Evolutionary conservation across 2,797 vertebrate genomes (phyloP), one percentile per base, ranked within the genome.

Genomic region (Diglossa cyanea): DNA sequence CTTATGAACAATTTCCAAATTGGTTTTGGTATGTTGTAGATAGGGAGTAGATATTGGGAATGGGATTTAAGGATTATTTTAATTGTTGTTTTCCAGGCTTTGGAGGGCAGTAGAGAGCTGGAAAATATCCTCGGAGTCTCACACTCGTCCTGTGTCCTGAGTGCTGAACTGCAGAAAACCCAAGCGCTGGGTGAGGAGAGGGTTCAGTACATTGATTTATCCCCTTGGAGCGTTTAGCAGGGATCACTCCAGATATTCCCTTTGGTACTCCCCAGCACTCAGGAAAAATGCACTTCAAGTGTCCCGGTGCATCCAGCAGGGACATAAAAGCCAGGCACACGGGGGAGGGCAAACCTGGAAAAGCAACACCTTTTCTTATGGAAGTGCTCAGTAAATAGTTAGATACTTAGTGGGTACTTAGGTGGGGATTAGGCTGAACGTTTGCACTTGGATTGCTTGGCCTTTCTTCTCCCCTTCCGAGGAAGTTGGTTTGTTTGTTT

Each of bases 21-120:
- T n/a, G 24, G 2, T 68, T 88, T 47, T 30, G 9, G 0, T 30
- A 12, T 39, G 9, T 39, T 76, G 11, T 33, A 48, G 33, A 6
- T 2, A 2, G 11, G 37, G 9, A 48, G 20, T 19, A 31, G 24
- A 4, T 21, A 6, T 3, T 14, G 40, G 24, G 33, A 80, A 35
- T 30, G 44, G 65, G 54, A 65, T 71, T 83, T 62, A 74, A 21
- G 21, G 6, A 7, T 37, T 19, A n/a, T 65, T 54, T 78, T 44
- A 54, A 50, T 96, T 62, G 31, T 62, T 35, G 7, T 54, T 98
- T 97, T 97, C 53, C 93, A 99, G 98, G 98, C 99, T 98, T 97
- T 98, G 98, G 98, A 98, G 98, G 98, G 98, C 99, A 99, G 97
- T 95, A 98, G 97, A 97, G 98, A 99, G 98, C 98, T 99, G 97